phyloP scores from a whole-genome alignment of 2,797 vertebrate genomes.

The Melanogrammus aeglefinus region DNA sequence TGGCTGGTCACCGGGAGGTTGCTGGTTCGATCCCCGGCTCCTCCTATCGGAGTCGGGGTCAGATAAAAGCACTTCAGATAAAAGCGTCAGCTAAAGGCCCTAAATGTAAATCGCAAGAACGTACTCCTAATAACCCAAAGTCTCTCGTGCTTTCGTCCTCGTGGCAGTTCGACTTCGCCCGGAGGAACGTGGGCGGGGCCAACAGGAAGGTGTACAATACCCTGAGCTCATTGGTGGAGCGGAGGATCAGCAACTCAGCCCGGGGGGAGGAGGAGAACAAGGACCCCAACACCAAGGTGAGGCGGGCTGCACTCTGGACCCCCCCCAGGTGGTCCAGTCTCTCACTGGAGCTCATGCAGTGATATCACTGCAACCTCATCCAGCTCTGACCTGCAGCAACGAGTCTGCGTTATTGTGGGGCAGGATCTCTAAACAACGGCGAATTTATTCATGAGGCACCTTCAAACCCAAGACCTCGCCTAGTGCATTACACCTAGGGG shows the following conservation, averaged over 20 bases:
- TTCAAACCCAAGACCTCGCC: no score
- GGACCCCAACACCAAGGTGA: slow-evolving; percentile 64
- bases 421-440: no score
- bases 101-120: not conserved
- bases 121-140: no score
- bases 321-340: not conserved
- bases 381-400: not conserved
- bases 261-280: slow-evolving; percentile 51
- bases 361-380: not conserved
- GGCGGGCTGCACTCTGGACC: not conserved
- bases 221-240: slow-evolving; percentile 75
- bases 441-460: no score
- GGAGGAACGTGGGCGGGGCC: slow-evolving; percentile 79
- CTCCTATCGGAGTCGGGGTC: no score
- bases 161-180: slow-evolving; percentile 83
- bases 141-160: not conserved
- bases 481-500: no score
- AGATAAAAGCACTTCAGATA: no score
- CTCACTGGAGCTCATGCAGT: no score
- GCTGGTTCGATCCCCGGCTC: no score
- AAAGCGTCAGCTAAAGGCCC: no score
- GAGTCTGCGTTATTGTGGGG: not conserved
- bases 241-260: slow-evolving; percentile 68
- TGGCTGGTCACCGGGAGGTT: no score
- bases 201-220: slow-evolving; percentile 83